These are phyloP conservation scores for Lysandra bellargus DNA, from an alignment of 2,888 invertebrate genomes.

Conservation along the genomic window DNA sequence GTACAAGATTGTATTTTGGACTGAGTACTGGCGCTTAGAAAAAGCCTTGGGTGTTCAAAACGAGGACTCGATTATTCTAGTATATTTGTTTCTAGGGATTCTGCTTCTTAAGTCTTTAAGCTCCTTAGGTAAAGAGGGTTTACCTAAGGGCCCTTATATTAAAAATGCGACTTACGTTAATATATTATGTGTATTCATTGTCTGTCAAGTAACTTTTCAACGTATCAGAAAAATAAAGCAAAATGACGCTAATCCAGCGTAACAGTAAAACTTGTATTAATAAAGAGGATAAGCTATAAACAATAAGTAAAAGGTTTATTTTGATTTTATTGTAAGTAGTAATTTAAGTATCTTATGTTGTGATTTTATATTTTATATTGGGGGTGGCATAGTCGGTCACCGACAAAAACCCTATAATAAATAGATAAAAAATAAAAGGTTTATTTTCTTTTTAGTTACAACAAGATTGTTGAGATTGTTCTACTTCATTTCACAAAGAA, in stretches of 20 bases:
- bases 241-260: too few species aligned
- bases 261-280: not conserved
- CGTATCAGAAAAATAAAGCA: too few species aligned
- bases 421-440: not conserved
- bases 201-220: too few species aligned
- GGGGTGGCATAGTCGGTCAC: too few species aligned
- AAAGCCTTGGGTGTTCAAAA: conserved; percentile 9
- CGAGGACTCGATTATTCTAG: not conserved
- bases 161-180: too few species aligned
- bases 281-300: not conserved
- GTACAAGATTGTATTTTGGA: conserved; percentile 24
- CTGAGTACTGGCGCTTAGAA: conserved; percentile 22
- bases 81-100: not conserved
- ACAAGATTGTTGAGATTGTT: not conserved
- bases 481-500: not conserved
- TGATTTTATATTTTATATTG: too few species aligned
- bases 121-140: not conserved
- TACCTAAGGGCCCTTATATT: not conserved
- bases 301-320: not conserved
- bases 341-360: too few species aligned
- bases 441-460: not conserved
- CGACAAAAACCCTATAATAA: too few species aligned
- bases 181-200: too few species aligned
- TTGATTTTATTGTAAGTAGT: not conserved
- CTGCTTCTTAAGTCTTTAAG: not conserved